These are phyloP conservation scores for Tachysurus vachellii DNA, from an alignment of 2,113 vertebrate species.

Conservation along the genomic window DNA sequence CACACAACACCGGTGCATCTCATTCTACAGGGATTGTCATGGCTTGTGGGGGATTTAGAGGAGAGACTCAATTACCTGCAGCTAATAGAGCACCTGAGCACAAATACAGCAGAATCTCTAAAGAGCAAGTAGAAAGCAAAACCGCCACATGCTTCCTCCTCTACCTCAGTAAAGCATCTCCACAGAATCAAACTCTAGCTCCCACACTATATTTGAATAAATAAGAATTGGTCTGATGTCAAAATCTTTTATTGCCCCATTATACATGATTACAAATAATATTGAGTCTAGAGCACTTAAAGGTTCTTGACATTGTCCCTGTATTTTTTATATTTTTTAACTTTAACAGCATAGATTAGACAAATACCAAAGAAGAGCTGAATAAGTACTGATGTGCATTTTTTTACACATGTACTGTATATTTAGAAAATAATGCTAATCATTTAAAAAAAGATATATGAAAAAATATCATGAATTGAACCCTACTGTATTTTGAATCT, in stretches of 20 bases:
- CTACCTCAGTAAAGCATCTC: background rate
- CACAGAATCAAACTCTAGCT: background rate
- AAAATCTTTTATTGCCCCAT: background rate
- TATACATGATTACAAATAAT: background rate
- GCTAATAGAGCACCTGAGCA: conserved; percentile 69
- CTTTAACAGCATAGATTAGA: background rate
- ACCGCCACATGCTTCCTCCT: conserved; percentile 22
- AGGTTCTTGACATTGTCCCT: background rate
- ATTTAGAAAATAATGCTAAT: background rate
- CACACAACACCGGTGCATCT: conserved; percentile 50
- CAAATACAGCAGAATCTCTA: conserved; percentile 50
- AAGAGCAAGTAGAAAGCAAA: conserved; percentile 48
- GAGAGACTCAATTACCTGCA: conserved; percentile 69
- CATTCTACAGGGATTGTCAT: conserved; percentile 68
- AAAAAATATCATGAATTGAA: background rate
- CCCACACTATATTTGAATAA: background rate
- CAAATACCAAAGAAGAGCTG: background rate
- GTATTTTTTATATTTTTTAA: background rate
- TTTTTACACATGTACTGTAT: background rate
- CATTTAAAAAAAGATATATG: too few species aligned
- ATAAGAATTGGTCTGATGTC: background rate
- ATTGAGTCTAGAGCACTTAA: background rate
- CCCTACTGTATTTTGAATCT: background rate
- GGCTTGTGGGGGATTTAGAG: conserved; percentile 56
- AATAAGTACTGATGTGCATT: background rate